Conservation (phyloP, 2,113 vertebrate genomes). For the Capricornis sumatraensis region DNA sequence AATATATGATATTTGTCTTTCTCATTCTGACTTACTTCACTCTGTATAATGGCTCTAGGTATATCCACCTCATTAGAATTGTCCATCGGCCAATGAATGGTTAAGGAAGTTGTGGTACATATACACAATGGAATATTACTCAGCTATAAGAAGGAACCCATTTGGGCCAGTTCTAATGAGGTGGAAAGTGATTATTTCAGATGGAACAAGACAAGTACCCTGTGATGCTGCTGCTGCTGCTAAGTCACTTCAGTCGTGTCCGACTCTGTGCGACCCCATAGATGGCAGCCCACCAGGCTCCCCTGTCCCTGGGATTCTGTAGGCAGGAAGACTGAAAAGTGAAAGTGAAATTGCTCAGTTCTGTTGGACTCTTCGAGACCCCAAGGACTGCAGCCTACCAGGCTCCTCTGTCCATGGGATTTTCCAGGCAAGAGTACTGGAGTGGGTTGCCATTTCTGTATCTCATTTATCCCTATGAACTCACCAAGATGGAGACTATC, state of each 20-base stretch:
- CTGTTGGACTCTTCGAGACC: no score
- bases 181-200: not conserved
- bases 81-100: not conserved
- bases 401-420: no score
- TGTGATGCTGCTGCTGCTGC: no score
- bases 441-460: not conserved
- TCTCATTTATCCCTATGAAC: not conserved
- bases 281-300: no score
- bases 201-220: not conserved
- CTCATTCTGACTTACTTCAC: not conserved
- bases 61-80: not conserved
- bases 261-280: no score
- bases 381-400: no score
- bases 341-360: no score
- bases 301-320: rapidly evolving
- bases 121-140: not conserved
- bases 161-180: not conserved
- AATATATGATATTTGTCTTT: not conserved
- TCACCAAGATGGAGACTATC: not conserved
- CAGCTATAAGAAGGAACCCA: rapidly evolving
- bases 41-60: not conserved
- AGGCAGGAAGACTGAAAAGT: no score
- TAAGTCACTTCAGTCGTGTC: no score
- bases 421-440: no score
- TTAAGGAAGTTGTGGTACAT: not conserved